Evolutionary conservation across 2,113 vertebrate genomes (phyloP).

Genomic region (Ailuropoda melanoleuca): DNA sequence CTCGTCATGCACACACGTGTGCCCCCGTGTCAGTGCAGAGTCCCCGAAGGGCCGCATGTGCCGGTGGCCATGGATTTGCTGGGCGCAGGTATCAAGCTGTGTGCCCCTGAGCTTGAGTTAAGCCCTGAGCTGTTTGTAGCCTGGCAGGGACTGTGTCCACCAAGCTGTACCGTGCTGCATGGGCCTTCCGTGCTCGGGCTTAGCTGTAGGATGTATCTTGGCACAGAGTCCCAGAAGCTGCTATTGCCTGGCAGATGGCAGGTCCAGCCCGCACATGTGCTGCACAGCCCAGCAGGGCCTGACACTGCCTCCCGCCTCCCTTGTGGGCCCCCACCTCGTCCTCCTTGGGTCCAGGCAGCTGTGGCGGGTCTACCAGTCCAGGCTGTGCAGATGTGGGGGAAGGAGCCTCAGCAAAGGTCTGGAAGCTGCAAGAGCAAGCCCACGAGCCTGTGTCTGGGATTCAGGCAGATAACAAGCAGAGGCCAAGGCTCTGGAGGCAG

Average conservation of each 20-base stretch:
- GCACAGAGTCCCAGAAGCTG: not conserved
- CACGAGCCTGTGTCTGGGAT: not conserved
- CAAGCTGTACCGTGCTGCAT: fast-evolving
- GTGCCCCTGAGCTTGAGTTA: fast-evolving
- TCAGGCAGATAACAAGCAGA: not conserved
- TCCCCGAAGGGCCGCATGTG: not conserved
- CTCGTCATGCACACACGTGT: fast-evolving
- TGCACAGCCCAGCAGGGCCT: fast-evolving
- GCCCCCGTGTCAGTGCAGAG: not conserved
- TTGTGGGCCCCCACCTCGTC: fast-evolving
- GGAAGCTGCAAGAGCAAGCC: not conserved
- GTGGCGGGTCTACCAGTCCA: not conserved
- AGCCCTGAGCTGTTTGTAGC: not conserved
- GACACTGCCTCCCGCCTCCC: fast-evolving
- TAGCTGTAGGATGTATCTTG: not conserved
- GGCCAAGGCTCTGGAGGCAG: not conserved
- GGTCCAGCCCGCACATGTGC: fast-evolving
- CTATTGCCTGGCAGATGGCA: fast-evolving
- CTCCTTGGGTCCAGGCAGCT: not conserved
- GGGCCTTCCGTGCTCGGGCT: not conserved
- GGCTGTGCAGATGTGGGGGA: not conserved
- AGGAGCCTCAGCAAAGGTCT: not conserved
- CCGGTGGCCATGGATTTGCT: fast-evolving
- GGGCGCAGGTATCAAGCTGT: fast-evolving
- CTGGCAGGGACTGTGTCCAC: not conserved